Percentiles rank a stretch among this genome's conserved stretches.
Conservation (phyloP, 2,113 vertebrate genomes). For the Danio rerio region GRCz12tu NC_133193.1:26628001-26628500, state of each 20-base stretch:
- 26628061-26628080: too few species aligned
- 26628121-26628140: too few species aligned
- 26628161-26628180: too few species aligned
- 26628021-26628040: too few species aligned
- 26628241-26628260: background rate
- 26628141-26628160: too few species aligned
- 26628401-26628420: background rate
- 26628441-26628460: background rate
- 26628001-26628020: too few species aligned
- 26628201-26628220: too few species aligned
- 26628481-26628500: slow-evolving; percentile 14
- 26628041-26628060: too few species aligned
- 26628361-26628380: background rate
- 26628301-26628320: background rate
- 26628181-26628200: too few species aligned
- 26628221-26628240: too few species aligned
- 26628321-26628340: background rate
- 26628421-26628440: background rate
- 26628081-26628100: too few species aligned
- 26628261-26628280: slow-evolving; percentile 8
- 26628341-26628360: background rate
- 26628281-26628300: background rate
- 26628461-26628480: background rate
- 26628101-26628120: too few species aligned
- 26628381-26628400: background rate